A percentile compares a stretch with the other conserved stretches of the same genome.
These are phyloP conservation scores for Callocephalon fimbriatum DNA, from an alignment of 2,113 vertebrate genomes.

Conservation along the genomic window DNA sequence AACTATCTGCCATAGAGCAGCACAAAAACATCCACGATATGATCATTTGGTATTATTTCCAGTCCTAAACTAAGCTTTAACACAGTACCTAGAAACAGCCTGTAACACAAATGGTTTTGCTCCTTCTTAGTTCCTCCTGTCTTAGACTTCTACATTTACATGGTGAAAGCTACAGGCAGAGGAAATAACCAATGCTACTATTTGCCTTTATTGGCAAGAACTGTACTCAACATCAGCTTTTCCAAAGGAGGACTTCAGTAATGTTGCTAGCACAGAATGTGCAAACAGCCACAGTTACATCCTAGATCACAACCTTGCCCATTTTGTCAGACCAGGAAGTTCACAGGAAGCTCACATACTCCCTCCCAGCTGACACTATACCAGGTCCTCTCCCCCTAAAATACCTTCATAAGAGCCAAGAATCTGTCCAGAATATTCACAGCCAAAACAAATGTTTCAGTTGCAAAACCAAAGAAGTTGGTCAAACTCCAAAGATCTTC, in stretches of 20 bases:
- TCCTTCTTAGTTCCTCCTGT: neutral
- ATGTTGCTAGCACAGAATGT: rapidly evolving
- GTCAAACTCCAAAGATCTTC: slow-evolving; percentile 96
- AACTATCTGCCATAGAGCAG: neutral
- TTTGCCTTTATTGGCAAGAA: neutral
- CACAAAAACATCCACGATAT: neutral
- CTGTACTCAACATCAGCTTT: neutral
- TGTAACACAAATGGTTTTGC: neutral
- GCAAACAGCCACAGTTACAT: neutral
- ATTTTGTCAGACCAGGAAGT: neutral
- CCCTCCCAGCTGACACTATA: neutral
- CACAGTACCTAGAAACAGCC: rapidly evolving
- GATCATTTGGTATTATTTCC: neutral
- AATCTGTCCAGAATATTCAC: slow-evolving; percentile 97
- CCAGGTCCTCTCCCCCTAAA: neutral
- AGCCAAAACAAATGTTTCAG: slow-evolving; percentile 93
- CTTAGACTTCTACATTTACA: neutral
- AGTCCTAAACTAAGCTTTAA: neutral
- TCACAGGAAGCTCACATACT: neutral
- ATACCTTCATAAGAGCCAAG: slow-evolving; percentile 95
- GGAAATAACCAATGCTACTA: neutral
- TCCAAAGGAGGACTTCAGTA: neutral
- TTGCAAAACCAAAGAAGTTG: slow-evolving; percentile 94
- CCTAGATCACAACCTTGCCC: neutral
- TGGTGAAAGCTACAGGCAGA: neutral